Base-by-base conservation (phyloP, 2,113 vertebrate genomes). In the Etia nguti region DNA sequence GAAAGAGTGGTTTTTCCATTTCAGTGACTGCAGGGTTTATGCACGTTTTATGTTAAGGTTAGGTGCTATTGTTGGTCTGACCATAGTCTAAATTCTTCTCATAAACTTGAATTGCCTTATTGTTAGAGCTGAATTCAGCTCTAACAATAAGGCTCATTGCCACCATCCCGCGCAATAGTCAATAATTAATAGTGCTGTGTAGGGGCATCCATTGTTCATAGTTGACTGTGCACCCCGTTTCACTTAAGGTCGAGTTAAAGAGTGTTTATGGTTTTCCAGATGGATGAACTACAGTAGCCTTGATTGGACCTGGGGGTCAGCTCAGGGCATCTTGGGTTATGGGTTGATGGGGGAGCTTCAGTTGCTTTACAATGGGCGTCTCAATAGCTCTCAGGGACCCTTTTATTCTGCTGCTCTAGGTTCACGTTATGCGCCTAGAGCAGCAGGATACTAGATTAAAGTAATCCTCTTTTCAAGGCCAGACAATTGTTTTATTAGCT, bases 401-500 rank as follows among this genome's bases (percentile, higher is more conserved):
- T 91, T 84, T 93, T 92, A 90, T 89, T 88, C 89, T 20, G 4
- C 88, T 48, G 43, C 84, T 81, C 90, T 85, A 77, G 92, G 91
- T 81, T 81, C 94, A 91, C 79, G 46, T 93, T 92, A 83, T 85
- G 84, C 79, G 90, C 94, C 94, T 29, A 18, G 22, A 75, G 22
- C 68, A 75, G 68, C 68, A 75, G 68, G 93, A 96, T 94, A 88
- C 93, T 93, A 96, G 95, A 96, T 96, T 96, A 96, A 95, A 95
- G 89, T 96, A 95, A 97, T 96, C 95, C 95, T 94, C 96, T 95
- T 96, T 96, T 90, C 92, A 90, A 86, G 86, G 81, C 81, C 90
- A 95, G 92, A 96, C 95, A 94, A 93, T 95, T 95, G 93, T 90
- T 93, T 95, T 94, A 95, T 96, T 96, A 95, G 95, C 93, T 88